Percentiles rank a stretch among this genome's conserved stretches.
Conservation (phyloP, 2,797 vertebrate genomes). For the Semotilus atromaculatus region DNA sequence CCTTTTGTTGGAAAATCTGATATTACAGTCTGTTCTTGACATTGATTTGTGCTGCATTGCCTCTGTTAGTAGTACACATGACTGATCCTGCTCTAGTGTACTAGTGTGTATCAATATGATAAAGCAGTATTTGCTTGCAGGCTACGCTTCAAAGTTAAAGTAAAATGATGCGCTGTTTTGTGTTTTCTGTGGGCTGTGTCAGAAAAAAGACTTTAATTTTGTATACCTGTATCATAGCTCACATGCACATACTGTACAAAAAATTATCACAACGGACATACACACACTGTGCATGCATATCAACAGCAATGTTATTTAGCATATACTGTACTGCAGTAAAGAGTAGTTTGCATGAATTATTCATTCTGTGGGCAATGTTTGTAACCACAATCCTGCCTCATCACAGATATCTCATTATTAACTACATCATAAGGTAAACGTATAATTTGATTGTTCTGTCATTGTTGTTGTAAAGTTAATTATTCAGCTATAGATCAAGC, state of each 20-base stretch:
- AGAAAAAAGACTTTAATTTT: neutral
- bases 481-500: neutral
- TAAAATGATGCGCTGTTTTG: neutral
- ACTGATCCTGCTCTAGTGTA: conserved; percentile 12
- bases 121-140: neutral
- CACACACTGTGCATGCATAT: neutral
- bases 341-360: conserved; percentile 13
- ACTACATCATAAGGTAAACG: neutral
- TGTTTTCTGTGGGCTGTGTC: neutral
- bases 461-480: conserved; percentile 13
- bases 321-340: neutral
- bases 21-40: conserved; percentile 30
- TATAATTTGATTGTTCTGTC: neutral
- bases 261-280: neutral
- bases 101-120: neutral
- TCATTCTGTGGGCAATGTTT: neutral
- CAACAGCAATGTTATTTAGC: neutral
- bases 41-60: conserved; percentile 30
- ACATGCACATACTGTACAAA: neutral
- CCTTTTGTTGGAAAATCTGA: conserved; percentile 37
- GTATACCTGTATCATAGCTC: neutral
- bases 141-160: neutral
- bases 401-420: conserved; percentile 22
- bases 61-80: neutral
- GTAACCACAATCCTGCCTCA: neutral